These are phyloP conservation scores for Cryptotermes secundus DNA, from an alignment of 1,140 invertebrate species.

Conservation along the genomic window DNA sequence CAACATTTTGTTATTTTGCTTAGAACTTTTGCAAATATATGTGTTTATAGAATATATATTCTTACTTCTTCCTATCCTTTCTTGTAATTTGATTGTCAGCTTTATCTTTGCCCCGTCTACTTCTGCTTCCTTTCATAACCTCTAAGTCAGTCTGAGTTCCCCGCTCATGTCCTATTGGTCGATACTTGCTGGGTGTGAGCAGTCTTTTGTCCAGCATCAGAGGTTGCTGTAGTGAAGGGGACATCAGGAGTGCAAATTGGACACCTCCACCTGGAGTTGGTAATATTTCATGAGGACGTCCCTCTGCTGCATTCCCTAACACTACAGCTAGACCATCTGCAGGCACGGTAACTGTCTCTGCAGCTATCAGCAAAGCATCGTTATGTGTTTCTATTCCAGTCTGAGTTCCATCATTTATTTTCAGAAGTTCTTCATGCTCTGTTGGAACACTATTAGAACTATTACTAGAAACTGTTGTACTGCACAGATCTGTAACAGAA, in stretches of 20 bases:
- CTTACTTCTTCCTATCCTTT: constrained; percentile 43
- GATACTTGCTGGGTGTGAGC: constrained; percentile 39
- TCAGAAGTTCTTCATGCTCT: background rate
- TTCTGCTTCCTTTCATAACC: background rate
- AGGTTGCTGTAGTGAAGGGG: constrained; percentile 26
- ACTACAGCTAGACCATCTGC: constrained; percentile 24
- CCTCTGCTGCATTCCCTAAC: background rate
- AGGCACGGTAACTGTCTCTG: constrained; percentile 19
- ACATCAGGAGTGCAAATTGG: constrained; percentile 38
- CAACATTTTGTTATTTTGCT: too few species aligned
- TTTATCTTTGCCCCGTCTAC: constrained; percentile 31
- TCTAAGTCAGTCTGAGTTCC: constrained; percentile 66
- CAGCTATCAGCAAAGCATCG: background rate
- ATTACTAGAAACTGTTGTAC: background rate
- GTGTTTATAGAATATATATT: background rate
- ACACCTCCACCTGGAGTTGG: constrained; percentile 15
- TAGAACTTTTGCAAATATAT: too few species aligned
- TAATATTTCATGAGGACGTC: background rate
- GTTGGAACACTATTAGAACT: background rate
- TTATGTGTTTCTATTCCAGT: background rate
- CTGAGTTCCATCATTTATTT: background rate
- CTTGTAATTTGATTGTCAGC: constrained; percentile 39
- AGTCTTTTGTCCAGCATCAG: constrained; percentile 31
- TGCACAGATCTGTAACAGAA: background rate
- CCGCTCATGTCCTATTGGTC: constrained; percentile 53